Evolutionary conservation across 2,797 vertebrate species (phyloP), one percentile per base, ranked within the genome.

Genomic region (Chaenodraco wilsoni): DNA sequence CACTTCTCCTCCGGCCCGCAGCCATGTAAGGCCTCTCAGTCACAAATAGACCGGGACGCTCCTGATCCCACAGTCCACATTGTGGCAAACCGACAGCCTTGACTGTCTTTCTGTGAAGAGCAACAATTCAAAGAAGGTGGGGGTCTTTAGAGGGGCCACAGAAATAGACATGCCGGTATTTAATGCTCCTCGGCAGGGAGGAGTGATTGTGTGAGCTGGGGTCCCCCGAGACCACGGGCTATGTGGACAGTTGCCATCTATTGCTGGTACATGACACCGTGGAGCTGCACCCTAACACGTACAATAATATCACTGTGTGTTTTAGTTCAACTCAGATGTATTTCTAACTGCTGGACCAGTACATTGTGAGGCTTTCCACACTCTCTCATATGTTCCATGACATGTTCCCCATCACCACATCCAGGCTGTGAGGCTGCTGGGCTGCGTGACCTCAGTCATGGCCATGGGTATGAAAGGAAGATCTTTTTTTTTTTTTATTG

Each of bases 61-160:
- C 54, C 78, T 84, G 72, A 86, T 92, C 84, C 85, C 57, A 23
- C 61, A 62, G 66, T 71, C 67, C 54, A 62, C 78, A 69, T 65
- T 70, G 71, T 80, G 60, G 68, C 68, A 68, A 55, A 73, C 57
- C 74, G 23, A 48, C 73, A 81, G 84, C 84, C 78, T 72, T 84
- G 82, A 89, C 75, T 81, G 72, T 76, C 80, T 67, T 65, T 83
- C 73, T 76, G 69, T 72, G 66, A 23, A 40, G 62, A 79, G 49
- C 69, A 87, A 87, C 85, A 85, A 89, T 90, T 91, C 79, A 79
- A 83, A 88, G 86, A 81, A 90, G 90, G 82, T 55, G 66, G 62
- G 59, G 74, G 58, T 81, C 74, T 78, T 76, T 57, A 85, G 67
- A 76, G 71, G 70, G 67, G 75, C 19, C 69, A 78, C 82, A 76